Percentiles rank a stretch among this genome's conserved stretches.
Conservation (phyloP, 2,888 invertebrate genomes). For the Caenorhabditis sinica region DNA sequence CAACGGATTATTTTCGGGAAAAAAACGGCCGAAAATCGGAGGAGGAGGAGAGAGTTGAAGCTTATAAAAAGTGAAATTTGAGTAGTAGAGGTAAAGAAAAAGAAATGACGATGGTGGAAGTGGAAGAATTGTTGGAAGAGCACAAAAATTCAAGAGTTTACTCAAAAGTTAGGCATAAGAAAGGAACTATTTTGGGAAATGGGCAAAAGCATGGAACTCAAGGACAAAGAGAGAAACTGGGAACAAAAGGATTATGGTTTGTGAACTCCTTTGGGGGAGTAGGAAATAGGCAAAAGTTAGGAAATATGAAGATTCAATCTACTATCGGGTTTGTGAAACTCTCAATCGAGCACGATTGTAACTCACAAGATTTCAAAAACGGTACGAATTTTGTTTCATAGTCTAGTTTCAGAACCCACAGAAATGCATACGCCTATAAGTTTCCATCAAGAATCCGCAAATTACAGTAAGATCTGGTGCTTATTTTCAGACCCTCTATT, state of each 20-base stretch:
- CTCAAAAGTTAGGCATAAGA: not conserved
- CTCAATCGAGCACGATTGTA: no score
- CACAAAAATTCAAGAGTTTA: conserved; percentile 5
- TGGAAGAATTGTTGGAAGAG: conserved; percentile 1
- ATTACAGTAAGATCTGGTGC: no score
- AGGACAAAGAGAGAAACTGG: not conserved
- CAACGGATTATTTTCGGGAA: conserved; percentile 40
- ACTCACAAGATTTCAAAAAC: no score
- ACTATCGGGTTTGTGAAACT: no score
- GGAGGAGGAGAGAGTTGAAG: not conserved
- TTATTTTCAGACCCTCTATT: no score
- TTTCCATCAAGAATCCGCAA: no score
- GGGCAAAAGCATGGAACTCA: not conserved
- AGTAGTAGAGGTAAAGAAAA: conserved; percentile 12
- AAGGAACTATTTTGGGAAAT: not conserved
- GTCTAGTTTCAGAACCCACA: no score
- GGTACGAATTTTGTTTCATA: no score
- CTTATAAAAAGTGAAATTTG: conserved; percentile 21
- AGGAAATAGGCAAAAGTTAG: no score
- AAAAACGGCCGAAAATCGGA: conserved; percentile 1
- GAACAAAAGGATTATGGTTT: not conserved
- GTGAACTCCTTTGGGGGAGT: no score
- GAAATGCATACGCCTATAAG: no score
- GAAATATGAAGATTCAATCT: no score
- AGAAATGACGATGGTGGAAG: not conserved